Conservation (phyloP, 2,797 vertebrate species). For the Crypturellus tataupa region DNA sequence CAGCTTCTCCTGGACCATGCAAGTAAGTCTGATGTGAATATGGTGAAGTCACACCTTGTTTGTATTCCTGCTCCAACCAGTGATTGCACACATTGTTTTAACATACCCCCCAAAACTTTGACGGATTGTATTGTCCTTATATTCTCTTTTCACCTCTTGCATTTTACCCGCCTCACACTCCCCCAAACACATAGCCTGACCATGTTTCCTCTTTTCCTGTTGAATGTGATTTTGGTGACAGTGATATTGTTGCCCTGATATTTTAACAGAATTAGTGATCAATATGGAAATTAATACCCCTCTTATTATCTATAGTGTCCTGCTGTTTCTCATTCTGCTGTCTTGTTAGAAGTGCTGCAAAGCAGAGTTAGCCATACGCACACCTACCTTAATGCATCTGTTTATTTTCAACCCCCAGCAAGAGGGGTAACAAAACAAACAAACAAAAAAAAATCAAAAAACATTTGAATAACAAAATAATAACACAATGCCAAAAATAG, state of each 20-base stretch:
- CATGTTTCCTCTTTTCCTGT: background rate
- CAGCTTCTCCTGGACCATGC: background rate
- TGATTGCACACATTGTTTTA: background rate
- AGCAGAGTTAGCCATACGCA: background rate
- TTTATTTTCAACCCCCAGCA: slow-evolving; percentile 79
- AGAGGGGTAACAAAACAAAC: slow-evolving; percentile 73
- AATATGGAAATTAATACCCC: background rate
- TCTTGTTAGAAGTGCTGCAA: background rate
- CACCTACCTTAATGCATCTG: slow-evolving; percentile 35
- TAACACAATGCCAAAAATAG: slow-evolving; percentile 90
- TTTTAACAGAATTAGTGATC: too few relatives aligned
- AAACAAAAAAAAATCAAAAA: background rate
- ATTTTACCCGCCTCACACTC: fast-evolving
- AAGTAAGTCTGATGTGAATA: background rate
- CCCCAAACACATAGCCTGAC: background rate
- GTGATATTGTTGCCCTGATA: fast-evolving
- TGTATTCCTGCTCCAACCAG: background rate
- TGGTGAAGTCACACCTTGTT: background rate
- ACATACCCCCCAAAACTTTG: background rate
- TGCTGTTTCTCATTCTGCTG: background rate
- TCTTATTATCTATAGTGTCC: fast-evolving
- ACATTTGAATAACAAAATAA: slow-evolving; percentile 85
- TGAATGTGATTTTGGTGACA: background rate
- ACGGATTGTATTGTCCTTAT: background rate
- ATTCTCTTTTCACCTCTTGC: background rate